Evolutionary conservation across 2,797 vertebrate genomes (phyloP), one percentile per base, ranked within the genome.

Genomic region (Spinus olivaceus): DNA sequence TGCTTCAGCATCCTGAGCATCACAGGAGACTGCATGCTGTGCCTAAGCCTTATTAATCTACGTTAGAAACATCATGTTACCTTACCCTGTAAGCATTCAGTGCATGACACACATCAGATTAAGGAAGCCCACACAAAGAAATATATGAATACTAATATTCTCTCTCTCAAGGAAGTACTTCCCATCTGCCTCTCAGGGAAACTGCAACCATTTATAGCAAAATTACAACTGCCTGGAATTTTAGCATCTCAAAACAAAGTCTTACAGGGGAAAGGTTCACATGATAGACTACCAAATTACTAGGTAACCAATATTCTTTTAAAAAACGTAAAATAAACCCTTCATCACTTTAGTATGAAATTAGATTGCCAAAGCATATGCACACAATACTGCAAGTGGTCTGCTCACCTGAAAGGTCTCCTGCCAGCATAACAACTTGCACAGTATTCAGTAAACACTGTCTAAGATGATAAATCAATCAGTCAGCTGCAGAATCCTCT

Each of bases 91-190:
- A 90, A 91, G 92, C 73, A 53, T 54, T 88, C 89, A 70, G 80
- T 1, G 1, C 72, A 60, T 60, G 89, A 88, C 79, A 91, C 13
- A 2, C 47, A 83, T 79, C 94, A 91, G 79, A 94, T 91, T 86
- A 86, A 90, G 77, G 85, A 88, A 94, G 87, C 79, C 89, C 76
- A 71, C 93, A 92, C 91, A 91, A 95, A 88, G 87, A 94, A 96
- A 94, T 74, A 88, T 0, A 91, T 86, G 85, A 95, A 96, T 91
- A 83, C 79, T 71, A 92, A 95, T 80, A 87, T 41, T 44, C 57
- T 64, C 47, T 87, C 85, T 67, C 88, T 84, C 90, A 95, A 92
- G 79, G 27, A 93, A 93, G 87, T 28, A 69, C 41, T 83, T 83
- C 65, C 87, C 81, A 85, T 80, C 90, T 93, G 91, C 50, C 90